Evolutionary conservation across 2,113 vertebrate genomes (phyloP), one percentile per base, ranked within the genome.

Genomic region (Percopsis transmontana): DNA sequence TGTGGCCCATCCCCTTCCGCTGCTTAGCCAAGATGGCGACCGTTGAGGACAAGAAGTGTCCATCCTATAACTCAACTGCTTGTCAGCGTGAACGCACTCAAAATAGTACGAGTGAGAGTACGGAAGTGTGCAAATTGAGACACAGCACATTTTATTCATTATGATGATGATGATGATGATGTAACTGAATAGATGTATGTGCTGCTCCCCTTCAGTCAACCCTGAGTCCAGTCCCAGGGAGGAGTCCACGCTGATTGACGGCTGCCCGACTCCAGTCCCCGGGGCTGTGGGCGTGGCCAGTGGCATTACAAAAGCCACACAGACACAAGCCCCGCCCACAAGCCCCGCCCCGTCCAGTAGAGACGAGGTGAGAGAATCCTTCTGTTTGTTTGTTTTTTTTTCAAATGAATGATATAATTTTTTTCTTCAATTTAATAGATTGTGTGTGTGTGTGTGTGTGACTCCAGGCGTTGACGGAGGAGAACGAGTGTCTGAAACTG

Each of bases 401-500:
- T 13, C n/a, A n/a, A n/a, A n/a, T n/a, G n/a, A n/a, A n/a, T n/a
- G n/a, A n/a, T n/a, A n/a, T n/a, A 16, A 14, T 45, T 14, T 11
- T 45, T 13, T 45, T 5, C 5, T 5, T 41, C 40, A 41, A 41
- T 12, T 45, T 45, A 14, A 14, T 13, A 45, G 12, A 45, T 45
- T 45, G 42, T 45, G 42, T 45, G 42, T 7, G 27, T 33, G 3
- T 7, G 27, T 33, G 27, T 33, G 27, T 7, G 27, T 33, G 27
- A 21, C 1, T 40, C 3, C 83, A 93, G 91, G 73, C 90, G 94
- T 93, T 99, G 73, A 51, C 91, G 60, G 95, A 98, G 82, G 97
- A 99, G 87, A 99, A 99, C 70, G 96, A 98, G 87, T 97, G 92
- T 90, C 88, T 99, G 68, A 99, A 98, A 74, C 81, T 94, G 78